These are phyloP conservation scores for Desmophyllum pertusum DNA, from an alignment of 92 coral and sea anemone species.

Conservation along the genomic window DNA sequence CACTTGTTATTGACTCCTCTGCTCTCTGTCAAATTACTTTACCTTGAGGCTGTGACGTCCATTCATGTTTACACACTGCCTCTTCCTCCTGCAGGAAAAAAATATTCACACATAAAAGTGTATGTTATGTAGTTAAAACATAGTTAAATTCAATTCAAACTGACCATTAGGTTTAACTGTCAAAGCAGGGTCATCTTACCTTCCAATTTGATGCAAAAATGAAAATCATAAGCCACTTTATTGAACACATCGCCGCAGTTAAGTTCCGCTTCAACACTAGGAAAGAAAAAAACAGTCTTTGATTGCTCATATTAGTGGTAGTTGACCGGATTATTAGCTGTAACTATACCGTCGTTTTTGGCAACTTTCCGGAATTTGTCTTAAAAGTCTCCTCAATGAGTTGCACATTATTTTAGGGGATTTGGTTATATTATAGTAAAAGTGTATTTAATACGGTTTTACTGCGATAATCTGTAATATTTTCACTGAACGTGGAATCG, in stretches of 20 bases:
- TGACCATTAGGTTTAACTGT: background rate
- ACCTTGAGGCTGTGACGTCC: constrained; percentile 3
- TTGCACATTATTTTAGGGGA: background rate
- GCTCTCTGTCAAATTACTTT: background rate
- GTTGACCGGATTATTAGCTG: background rate
- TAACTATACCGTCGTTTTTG: background rate
- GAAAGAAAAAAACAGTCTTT: background rate
- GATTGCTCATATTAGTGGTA: background rate
- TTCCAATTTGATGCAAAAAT: background rate
- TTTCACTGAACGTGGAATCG: background rate
- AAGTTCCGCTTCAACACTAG: background rate
- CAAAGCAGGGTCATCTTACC: background rate
- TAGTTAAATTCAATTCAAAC: too few relatives aligned
- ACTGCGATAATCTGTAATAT: too few relatives aligned
- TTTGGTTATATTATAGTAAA: background rate
- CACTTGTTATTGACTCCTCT: background rate
- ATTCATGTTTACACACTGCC: background rate
- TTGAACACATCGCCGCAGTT: background rate
- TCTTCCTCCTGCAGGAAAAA: constrained; percentile 1
- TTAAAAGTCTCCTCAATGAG: background rate
- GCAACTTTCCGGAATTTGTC: background rate
- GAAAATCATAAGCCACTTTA: background rate
- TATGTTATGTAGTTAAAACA: background rate
- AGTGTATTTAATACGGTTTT: too few relatives aligned
- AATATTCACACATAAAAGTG: background rate